Evolutionary conservation across 2,797 vertebrate species (phyloP).

Genomic region (Microchirus variegatus): DNA sequence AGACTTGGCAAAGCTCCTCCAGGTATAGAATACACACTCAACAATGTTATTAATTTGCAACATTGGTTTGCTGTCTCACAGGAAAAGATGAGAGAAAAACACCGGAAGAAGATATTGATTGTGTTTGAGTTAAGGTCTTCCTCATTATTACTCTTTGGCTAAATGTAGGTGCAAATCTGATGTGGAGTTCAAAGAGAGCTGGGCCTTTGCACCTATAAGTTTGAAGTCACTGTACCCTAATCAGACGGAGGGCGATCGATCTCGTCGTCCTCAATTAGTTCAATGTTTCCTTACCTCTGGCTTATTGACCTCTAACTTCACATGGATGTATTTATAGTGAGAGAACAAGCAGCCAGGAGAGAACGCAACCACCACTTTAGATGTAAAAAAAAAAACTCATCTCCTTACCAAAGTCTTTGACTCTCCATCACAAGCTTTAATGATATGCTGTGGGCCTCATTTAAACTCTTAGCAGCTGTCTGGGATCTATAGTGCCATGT

Average conservation of each 20-base stretch:
- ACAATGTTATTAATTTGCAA: too few relatives aligned
- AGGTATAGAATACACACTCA: too few relatives aligned
- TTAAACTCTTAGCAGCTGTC: constrained; percentile 76
- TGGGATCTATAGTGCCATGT: constrained; percentile 69
- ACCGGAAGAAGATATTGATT: background rate
- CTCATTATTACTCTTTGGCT: background rate
- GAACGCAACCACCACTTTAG: constrained; percentile 1
- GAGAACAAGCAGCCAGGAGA: background rate
- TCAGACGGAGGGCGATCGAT: constrained; percentile 26
- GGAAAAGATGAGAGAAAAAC: too few relatives aligned
- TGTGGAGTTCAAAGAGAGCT: constrained; percentile 13
- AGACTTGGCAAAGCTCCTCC: too few relatives aligned
- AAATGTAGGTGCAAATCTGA: constrained; percentile 14
- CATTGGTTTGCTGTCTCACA: too few relatives aligned
- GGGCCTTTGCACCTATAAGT: constrained; percentile 13
- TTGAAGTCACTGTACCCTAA: constrained; percentile 12
- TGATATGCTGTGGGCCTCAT: constrained; percentile 64
- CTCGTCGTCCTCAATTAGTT: constrained; percentile 8
- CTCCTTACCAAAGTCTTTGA: constrained; percentile 29
- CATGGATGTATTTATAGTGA: constrained; percentile 5
- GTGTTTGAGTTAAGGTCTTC: background rate
- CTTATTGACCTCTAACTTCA: constrained; percentile 11
- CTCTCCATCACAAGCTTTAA: constrained; percentile 55
- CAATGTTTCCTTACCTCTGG: constrained; percentile 15
- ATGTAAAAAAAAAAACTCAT: constrained; percentile 24